Evolutionary conservation across 2,888 invertebrate genomes (phyloP).

Genomic region (Sturmia bella): DNA sequence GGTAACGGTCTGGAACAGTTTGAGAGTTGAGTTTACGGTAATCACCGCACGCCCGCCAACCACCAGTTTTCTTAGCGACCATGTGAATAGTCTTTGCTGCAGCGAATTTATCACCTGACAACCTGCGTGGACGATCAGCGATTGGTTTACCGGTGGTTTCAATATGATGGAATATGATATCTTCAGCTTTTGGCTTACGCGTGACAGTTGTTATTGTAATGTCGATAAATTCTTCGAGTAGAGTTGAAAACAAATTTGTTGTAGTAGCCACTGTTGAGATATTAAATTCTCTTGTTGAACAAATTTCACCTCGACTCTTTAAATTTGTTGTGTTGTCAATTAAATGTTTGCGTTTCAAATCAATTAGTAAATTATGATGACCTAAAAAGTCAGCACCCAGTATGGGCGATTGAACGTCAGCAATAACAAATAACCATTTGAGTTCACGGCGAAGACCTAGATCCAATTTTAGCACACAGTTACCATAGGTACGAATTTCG

Average conservation of each 20-base stretch:
- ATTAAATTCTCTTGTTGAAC: constrained; percentile 27
- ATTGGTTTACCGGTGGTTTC: constrained; percentile 42
- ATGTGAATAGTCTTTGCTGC: constrained; percentile 47
- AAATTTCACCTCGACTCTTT: constrained; percentile 18
- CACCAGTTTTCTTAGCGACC: constrained; percentile 43
- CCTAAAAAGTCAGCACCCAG: constrained; percentile 67
- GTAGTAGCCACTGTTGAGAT: constrained; percentile 31
- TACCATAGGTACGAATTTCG: constrained; percentile 63
- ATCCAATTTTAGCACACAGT: constrained; percentile 54
- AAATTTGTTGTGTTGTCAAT: constrained; percentile 50
- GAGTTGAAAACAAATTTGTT: constrained; percentile 22
- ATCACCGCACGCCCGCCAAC: constrained; percentile 38
- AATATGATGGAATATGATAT: constrained; percentile 32
- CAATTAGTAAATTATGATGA: constrained; percentile 51
- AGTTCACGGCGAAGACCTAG: constrained; percentile 67
- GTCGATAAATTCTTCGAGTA: constrained; percentile 40
- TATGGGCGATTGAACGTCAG: constrained; percentile 65
- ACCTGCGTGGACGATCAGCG: constrained; percentile 37
- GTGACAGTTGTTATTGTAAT: constrained; percentile 38
- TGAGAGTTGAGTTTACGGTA: constrained; percentile 28
- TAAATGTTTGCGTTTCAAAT: constrained; percentile 54
- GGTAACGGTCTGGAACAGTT: constrained; percentile 34
- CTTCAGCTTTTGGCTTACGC: constrained; percentile 9
- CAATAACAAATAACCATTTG: constrained; percentile 70
- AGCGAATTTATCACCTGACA: constrained; percentile 46